Evolutionary conservation across 2,113 vertebrate genomes (phyloP).

Genomic region (crab-eating macaque (Macaca fascicularis)): DNA sequence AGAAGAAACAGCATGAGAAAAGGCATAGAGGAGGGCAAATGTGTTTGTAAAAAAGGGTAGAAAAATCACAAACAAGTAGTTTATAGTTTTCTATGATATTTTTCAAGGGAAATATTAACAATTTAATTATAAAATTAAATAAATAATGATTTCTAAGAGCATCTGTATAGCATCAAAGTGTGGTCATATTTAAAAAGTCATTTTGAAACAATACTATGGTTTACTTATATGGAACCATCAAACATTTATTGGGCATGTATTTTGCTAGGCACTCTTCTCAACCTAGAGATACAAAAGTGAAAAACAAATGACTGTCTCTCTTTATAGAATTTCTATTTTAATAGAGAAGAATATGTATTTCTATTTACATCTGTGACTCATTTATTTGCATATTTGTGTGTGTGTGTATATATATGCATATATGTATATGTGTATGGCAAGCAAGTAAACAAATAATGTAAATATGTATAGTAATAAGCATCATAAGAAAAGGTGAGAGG

Average conservation of each 20-base stretch:
- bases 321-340: not conserved
- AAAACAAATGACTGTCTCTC: not conserved
- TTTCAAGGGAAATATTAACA: not conserved
- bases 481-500: not conserved
- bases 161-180: not conserved
- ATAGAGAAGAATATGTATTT: not conserved
- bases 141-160: not conserved
- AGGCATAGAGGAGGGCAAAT: not conserved
- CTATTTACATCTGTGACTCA: not conserved
- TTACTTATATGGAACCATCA: not conserved
- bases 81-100: not conserved
- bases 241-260: not conserved
- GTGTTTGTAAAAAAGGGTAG: not conserved
- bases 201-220: not conserved
- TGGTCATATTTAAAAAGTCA: not conserved
- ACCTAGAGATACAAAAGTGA: not conserved
- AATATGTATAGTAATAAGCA: not conserved
- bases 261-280: not conserved
- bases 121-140: not conserved
- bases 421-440: not conserved
- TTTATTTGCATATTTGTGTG: not conserved
- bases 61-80: not conserved
- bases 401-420: rapidly evolving
- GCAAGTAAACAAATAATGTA: not conserved
- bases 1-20: not conserved